A percentile compares a stretch with the other conserved stretches of the same genome.
phyloP scores from a whole-genome alignment of 2,888 invertebrate species.

The Watsonalla binaria region DNA sequence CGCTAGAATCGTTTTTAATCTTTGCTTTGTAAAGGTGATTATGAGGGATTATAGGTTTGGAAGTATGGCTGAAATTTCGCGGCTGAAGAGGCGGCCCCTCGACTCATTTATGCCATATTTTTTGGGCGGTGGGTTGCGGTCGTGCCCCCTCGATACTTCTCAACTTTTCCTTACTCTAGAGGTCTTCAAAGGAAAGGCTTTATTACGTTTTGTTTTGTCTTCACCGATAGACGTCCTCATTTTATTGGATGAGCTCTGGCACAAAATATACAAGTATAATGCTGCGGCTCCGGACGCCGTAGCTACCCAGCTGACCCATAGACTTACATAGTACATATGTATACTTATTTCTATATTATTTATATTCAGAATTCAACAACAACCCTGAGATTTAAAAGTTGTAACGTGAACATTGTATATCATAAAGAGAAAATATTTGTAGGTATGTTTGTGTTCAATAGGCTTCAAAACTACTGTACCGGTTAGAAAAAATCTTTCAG shows the following conservation, averaged over 20 bases:
- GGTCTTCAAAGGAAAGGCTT: constrained; percentile 70
- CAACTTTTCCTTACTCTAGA: constrained; percentile 70
- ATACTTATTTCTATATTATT: no score
- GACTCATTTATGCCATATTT: constrained; percentile 71
- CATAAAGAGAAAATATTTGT: no score
- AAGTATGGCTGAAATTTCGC: constrained; percentile 77
- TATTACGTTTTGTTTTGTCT: constrained; percentile 63
- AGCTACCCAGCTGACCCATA: no score
- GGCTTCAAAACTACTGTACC: no score
- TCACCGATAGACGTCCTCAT: constrained; percentile 38
- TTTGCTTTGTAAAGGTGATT: constrained; percentile 81
- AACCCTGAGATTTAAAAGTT: no score
- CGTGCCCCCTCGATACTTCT: constrained; percentile 54
- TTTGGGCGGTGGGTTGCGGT: constrained; percentile 73
- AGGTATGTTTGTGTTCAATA: no score
- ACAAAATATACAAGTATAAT: no score
- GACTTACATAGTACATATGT: no score
- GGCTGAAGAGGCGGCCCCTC: constrained; percentile 61
- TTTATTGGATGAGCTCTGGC: constrained; percentile 36
- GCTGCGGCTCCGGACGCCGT: no score
- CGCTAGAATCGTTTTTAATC: constrained; percentile 78
- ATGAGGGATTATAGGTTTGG: constrained; percentile 79
- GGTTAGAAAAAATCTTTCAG: no score
- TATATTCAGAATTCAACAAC: no score
- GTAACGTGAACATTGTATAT: no score